phyloP scores from a whole-genome alignment of 1,140 invertebrate species.

The Alviniconcha marisindica region DNA sequence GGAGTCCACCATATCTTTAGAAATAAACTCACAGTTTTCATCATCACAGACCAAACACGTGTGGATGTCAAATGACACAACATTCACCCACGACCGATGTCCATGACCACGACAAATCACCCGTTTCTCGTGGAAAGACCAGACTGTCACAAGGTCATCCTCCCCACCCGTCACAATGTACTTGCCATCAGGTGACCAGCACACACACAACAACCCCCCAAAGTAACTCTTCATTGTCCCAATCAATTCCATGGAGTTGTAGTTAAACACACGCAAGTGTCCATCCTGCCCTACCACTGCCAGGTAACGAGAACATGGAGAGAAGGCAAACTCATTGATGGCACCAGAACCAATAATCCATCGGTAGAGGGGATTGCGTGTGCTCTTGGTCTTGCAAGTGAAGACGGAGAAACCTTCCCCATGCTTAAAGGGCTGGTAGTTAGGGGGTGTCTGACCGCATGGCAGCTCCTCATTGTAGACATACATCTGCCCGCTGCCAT shows the following conservation, averaged over 20 bases:
- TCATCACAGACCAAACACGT: conserved; percentile 80
- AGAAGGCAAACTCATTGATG: conserved; percentile 98
- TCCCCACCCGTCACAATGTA: conserved; percentile 98
- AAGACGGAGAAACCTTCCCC: conserved; percentile 96
- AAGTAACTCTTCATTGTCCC: conserved; percentile 93
- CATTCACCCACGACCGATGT: conserved; percentile 94
- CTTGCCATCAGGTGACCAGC: conserved; percentile 98
- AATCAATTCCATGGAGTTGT: conserved; percentile 96
- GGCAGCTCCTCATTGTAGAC: conserved; percentile 97
- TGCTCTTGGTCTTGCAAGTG: conserved; percentile 97
- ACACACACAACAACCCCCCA: conserved; percentile 94
- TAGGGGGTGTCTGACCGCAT: conserved; percentile 87
- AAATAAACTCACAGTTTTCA: conserved; percentile 62
- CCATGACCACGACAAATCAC: conserved; percentile 97
- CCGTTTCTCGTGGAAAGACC: conserved; percentile 93
- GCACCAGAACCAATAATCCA: conserved; percentile 83
- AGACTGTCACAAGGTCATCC: conserved; percentile 99
- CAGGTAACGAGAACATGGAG: conserved; percentile 93
- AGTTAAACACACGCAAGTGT: conserved; percentile 96
- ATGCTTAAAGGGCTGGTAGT: conserved; percentile 96
- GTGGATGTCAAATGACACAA: conserved; percentile 97
- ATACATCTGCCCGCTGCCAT: conserved; percentile 97
- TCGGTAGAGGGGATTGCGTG: conserved; percentile 93
- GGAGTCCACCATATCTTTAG: conserved; percentile 5
- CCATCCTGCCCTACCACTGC: conserved; percentile 92